Evolutionary conservation across 2,797 vertebrate species (phyloP), one percentile per base, ranked within the genome.

Genomic region (Chaenodraco wilsoni): DNA sequence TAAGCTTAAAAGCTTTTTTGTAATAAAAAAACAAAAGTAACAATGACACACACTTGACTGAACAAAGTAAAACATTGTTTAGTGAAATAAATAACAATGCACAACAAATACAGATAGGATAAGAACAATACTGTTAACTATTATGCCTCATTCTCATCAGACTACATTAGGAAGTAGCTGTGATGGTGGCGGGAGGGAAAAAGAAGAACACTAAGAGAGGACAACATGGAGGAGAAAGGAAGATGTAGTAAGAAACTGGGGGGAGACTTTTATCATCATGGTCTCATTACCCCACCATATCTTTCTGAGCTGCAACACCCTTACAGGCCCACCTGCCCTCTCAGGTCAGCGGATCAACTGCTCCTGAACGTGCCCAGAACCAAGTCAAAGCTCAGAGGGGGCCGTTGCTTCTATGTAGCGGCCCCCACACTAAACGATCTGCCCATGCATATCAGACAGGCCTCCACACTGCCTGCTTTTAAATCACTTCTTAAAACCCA

Each of bases 21-120:
- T 59, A 46, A 74, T 76, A 61, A 77, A 62, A 37, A 31, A 15
- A 59, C 74, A 69, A 27, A 5, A 55, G 50, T 74, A 60, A 83
- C 58, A n/a, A n/a, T 73, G 40, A 65, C n/a, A 2, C 48, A 43
- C 56, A 37, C 7, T 59, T 41, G 51, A 46, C 65, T 55, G 66
- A 54, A 60, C 27, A 60, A 45, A 57, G 46, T 46, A 41, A 70
- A 52, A 44, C 16, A 52, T 0, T 51, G 31, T 16, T 21, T 52
- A 14, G 33, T 4, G 27, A 16, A 37, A 37, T 7, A 23, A 45
- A 57, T 6, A 72, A 43, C 16, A 61, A 7, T 55, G 7, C 11
- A 19, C 54, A 17, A 60, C 27, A 21, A 59, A 46, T 15, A 45
- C n/a, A 49, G n/a, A 17, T 1, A 45, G 52, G 33, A 27, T 17